These are phyloP conservation scores for Ephialtes manifestator DNA, from an alignment of 2,888 invertebrate genomes.

Conservation along the genomic window DNA sequence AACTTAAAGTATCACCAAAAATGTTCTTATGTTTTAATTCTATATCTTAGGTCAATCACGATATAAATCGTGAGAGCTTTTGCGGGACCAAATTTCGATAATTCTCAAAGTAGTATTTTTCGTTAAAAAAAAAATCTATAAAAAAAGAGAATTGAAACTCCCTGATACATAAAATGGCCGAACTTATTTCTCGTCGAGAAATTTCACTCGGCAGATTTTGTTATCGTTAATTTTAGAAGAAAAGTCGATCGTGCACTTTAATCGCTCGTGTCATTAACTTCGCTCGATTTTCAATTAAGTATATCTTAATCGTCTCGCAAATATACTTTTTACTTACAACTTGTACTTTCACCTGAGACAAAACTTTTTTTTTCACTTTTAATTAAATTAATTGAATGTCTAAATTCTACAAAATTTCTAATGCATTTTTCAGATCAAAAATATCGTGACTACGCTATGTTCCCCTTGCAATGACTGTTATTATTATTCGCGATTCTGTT, in stretches of 20 bases:
- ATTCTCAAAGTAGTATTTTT: not conserved
- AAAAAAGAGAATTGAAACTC: not conserved
- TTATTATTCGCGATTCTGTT: slow-evolving; percentile 35
- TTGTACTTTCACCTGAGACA: slow-evolving; percentile 43
- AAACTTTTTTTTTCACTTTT: slow-evolving; percentile 22
- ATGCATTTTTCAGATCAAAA: slow-evolving; percentile 3
- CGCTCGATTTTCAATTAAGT: slow-evolving; percentile 2
- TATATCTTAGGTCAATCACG: slow-evolving; percentile 32
- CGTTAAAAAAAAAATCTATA: not conserved
- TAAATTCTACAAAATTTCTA: slow-evolving; percentile 1
- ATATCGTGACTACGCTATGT: slow-evolving; percentile 35
- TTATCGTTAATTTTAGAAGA: slow-evolving; percentile 1
- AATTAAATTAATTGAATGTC: slow-evolving; percentile 9
- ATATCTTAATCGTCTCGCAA: not conserved
- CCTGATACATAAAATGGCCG: not conserved
- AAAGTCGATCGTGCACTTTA: slow-evolving; percentile 28
- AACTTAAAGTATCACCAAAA: slow-evolving; percentile 69
- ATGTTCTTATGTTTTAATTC: slow-evolving; percentile 50
- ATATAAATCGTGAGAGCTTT: slow-evolving; percentile 18
- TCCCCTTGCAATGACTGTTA: slow-evolving; percentile 16
- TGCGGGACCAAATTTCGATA: slow-evolving; percentile 3
- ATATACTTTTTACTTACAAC: slow-evolving; percentile 40
- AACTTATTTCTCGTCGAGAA: slow-evolving; percentile 10
- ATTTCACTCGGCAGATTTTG: slow-evolving; percentile 1
- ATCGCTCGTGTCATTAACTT: slow-evolving; percentile 23